Evolutionary conservation across 2,888 invertebrate genomes (phyloP).

Genomic region (Oscheius sp.): DNA sequence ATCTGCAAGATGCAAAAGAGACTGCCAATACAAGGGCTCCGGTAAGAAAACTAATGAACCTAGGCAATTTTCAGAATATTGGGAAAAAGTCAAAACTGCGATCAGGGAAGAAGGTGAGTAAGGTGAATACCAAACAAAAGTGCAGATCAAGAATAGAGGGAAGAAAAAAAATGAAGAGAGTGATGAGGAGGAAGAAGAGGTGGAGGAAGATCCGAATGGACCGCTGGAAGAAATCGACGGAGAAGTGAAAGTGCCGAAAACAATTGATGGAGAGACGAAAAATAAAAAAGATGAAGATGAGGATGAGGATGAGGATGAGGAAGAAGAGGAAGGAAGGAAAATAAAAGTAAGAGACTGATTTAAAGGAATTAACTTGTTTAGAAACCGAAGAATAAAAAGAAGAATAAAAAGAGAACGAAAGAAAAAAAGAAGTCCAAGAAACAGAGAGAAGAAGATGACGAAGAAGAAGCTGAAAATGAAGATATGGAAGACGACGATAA

Average conservation of each 20-base stretch:
- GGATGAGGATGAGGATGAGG: not conserved
- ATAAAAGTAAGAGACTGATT: not conserved
- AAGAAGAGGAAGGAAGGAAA: not conserved
- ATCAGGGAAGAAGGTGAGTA: not conserved
- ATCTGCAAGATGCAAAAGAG: not conserved
- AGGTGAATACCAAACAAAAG: no score
- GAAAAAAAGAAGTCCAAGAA: not conserved
- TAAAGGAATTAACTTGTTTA: not conserved
- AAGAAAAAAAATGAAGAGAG: not conserved
- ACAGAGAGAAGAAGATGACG: not conserved
- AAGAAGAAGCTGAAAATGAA: not conserved
- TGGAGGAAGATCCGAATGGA: conserved; percentile 9
- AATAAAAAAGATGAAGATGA: not conserved
- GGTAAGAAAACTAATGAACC: no score
- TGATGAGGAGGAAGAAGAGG: conserved; percentile 7
- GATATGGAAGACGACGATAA: not conserved
- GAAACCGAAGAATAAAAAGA: not conserved
- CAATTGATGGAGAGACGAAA: conserved; percentile 6
- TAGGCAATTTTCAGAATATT: not conserved
- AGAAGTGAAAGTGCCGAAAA: conserved; percentile 10
- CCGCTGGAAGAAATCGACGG: conserved; percentile 7
- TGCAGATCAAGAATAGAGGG: not conserved
- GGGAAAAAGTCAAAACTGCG: not conserved
- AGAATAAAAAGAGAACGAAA: not conserved
- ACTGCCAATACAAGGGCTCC: not conserved